These are phyloP conservation scores for Chironomus riparius DNA, from an alignment of 2,888 invertebrate species.

Conservation along the genomic window DNA sequence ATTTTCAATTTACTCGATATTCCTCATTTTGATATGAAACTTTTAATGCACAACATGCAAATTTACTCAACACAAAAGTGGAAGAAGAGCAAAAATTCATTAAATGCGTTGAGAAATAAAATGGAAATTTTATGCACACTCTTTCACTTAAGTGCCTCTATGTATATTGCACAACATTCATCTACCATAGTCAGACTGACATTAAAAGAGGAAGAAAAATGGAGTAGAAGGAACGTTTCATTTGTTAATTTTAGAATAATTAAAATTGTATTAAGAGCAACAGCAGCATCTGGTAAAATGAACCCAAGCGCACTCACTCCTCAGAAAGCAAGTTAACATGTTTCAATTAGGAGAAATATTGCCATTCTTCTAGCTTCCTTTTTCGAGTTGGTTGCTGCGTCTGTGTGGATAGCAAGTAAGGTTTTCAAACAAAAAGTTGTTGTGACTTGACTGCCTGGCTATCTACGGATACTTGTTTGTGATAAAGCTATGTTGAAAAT, in stretches of 20 bases:
- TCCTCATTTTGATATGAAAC: too few relatives aligned
- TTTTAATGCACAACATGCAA: too few relatives aligned
- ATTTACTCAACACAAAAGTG: neutral
- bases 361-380: neutral
- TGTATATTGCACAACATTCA: too few relatives aligned
- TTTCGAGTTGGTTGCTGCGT: neutral
- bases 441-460: too few relatives aligned
- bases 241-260: conserved; percentile 15
- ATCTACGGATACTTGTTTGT: too few relatives aligned
- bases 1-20: too few relatives aligned
- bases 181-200: neutral
- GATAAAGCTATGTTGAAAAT: too few relatives aligned
- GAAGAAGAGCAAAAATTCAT: neutral
- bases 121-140: neutral
- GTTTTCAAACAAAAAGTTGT: too few relatives aligned
- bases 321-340: neutral
- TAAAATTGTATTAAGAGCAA: conserved; percentile 20
- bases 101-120: neutral
- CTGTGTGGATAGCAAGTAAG: too few relatives aligned
- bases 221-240: neutral
- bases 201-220: neutral
- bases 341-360: conserved; percentile 9
- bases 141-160: too few relatives aligned
- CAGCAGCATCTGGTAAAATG: neutral
- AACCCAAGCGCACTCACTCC: neutral